phyloP scores from a whole-genome alignment of 2,888 invertebrate genomes.

The Onchidella celtica region DNA sequence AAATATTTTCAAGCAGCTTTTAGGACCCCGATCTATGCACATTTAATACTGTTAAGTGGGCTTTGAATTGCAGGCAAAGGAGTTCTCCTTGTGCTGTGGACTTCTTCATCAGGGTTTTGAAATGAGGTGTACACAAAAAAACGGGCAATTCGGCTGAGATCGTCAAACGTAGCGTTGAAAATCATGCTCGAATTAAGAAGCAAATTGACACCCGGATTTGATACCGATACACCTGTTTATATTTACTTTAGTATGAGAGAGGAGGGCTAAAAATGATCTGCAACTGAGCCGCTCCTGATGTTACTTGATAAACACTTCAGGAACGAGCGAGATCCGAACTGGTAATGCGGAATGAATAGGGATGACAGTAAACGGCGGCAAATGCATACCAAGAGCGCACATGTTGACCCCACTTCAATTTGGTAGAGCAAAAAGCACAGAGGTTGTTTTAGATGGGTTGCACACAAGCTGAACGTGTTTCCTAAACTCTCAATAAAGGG shows the following conservation, averaged over 20 bases:
- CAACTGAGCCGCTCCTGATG: not conserved
- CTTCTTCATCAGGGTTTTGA: too few species aligned
- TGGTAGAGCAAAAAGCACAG: not conserved
- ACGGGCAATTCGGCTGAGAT: not conserved
- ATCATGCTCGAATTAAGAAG: not conserved
- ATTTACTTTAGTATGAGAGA: slow-evolving; percentile 18
- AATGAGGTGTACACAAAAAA: too few species aligned
- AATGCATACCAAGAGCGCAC: not conserved
- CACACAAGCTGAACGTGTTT: not conserved
- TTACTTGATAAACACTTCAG: slow-evolving; percentile 19
- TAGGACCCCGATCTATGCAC: too few species aligned
- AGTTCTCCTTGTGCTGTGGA: too few species aligned
- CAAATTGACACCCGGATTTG: too few species aligned
- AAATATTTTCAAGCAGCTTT: too few species aligned
- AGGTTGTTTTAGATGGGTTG: not conserved
- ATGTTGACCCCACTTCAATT: not conserved
- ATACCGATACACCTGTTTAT: slow-evolving; percentile 43
- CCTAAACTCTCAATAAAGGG: not conserved
- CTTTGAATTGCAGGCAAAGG: too few species aligned
- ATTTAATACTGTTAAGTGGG: too few species aligned
- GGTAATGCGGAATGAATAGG: slow-evolving; percentile 13
- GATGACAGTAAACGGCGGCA: not conserved
- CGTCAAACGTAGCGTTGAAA: slow-evolving; percentile 9
- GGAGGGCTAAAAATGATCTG: not conserved
- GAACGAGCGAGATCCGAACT: not conserved